Evolutionary conservation across 2,797 vertebrate species (phyloP), one percentile per base, ranked within the genome.

Genomic region (Gobio occitaniae): DNA sequence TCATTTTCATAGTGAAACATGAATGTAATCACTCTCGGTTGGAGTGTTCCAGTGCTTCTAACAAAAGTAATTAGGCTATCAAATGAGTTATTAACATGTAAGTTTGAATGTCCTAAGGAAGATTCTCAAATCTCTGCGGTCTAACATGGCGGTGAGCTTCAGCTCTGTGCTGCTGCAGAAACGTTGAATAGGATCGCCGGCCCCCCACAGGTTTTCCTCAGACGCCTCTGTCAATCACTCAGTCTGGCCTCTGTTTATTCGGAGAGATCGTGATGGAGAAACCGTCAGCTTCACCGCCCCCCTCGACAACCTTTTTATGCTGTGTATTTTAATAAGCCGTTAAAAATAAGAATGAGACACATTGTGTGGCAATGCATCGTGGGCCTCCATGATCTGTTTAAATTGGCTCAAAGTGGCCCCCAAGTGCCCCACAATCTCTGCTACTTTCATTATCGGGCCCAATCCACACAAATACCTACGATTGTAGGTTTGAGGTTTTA

Each of bases 331-430:
- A 90, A 90, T 89, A 89, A 90, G 85, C 88, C 83, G 86, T 90
- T 91, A 89, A 89, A 91, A 91, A 91, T 90, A 91, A 91, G 90
- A 87, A 89, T 63, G 79, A 90, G 80, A 80, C 91, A 86, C 88
- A 86, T 84, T 88, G 75, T 87, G 84, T 84, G 88, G 88, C 84
- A 83, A 52, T 29, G 66, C 72, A 84, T 82, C 71, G 80, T 84
- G 75, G 88, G 90, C 87, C 88, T 93, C 82, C 9, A 79, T 89
- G 91, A 93, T 90, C 93, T 94, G 91, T 95, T 95, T 94, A 89
- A 90, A 89, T 95, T 95, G 94, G 93, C 93, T 89, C 71, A 6
- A 77, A 84, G 80, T 89, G 85, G 87, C 86, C 84, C 83, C 90
- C 86, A 90, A 86, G 74, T 94, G 92, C 91, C 93, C 92, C 70